These are phyloP conservation scores for Drosophila putrida DNA, from an alignment of 2,888 invertebrate species.

Conservation along the genomic window DNA sequence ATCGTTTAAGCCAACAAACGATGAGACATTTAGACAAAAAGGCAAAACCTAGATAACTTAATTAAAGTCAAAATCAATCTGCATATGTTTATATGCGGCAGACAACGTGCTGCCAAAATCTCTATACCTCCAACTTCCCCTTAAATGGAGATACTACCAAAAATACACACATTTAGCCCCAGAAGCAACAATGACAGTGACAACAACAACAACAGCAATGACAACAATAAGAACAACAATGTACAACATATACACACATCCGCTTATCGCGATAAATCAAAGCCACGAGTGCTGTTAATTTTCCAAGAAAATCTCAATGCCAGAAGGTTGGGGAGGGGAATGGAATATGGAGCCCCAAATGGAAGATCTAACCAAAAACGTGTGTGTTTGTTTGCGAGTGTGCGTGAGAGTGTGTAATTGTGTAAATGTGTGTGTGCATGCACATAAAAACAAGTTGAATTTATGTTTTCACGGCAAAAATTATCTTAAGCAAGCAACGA, in stretches of 20 bases:
- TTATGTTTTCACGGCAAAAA: constrained; percentile 79
- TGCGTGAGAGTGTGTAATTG: constrained; percentile 26
- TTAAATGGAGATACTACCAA: not conserved
- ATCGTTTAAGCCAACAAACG: constrained; percentile 10
- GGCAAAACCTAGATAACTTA: constrained; percentile 60
- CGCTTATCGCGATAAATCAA: constrained; percentile 80
- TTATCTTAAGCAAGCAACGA: constrained; percentile 50
- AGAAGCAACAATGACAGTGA: constrained; percentile 25
- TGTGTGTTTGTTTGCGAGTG: constrained; percentile 16
- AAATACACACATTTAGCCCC: constrained; percentile 30
- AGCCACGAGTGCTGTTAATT: constrained; percentile 80
- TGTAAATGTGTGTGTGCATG: constrained; percentile 6
- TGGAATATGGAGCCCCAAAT: constrained; percentile 30
- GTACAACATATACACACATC: constrained; percentile 49
- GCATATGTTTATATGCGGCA: constrained; percentile 56
- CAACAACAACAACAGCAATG: constrained; percentile 11
- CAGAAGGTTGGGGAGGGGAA: not conserved
- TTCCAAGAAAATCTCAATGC: constrained; percentile 69
- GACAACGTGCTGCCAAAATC: constrained; percentile 47
- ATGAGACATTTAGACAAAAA: constrained; percentile 38
- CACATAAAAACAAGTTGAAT: constrained; percentile 68
- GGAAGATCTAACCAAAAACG: constrained; percentile 40
- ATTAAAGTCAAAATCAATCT: constrained; percentile 72
- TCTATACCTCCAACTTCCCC: constrained; percentile 6
- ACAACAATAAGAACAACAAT: constrained; percentile 14